phyloP scores from a whole-genome alignment of 23 tunicate species.

The Corella eumyota region DNA sequence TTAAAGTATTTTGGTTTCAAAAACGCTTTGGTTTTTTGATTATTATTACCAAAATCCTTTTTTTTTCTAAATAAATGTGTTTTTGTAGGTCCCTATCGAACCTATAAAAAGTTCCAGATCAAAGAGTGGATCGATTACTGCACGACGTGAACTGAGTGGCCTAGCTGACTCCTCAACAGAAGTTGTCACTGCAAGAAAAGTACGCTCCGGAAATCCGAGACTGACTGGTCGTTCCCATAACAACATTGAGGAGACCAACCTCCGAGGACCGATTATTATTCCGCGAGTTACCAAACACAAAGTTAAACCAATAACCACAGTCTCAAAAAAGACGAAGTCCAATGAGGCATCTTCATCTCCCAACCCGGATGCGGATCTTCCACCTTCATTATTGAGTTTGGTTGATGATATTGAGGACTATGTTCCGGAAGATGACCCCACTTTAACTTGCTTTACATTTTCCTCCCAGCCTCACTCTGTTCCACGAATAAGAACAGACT shows the following conservation, averaged over 20 bases:
- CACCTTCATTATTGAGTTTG: background rate
- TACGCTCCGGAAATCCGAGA: slow-evolving; percentile 31
- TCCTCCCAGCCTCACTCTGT: slow-evolving; percentile 44
- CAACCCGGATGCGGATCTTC: slow-evolving; percentile 8
- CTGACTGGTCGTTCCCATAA: background rate
- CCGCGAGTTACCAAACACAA: too few relatives aligned
- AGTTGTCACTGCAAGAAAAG: slow-evolving; percentile 8
- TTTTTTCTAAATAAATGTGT: too few relatives aligned
- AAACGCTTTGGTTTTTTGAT: too few relatives aligned
- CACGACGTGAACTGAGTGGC: background rate
- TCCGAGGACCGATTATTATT: too few relatives aligned
- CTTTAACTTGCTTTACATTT: slow-evolving; percentile 34
- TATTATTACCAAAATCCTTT: too few relatives aligned
- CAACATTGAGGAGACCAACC: background rate
- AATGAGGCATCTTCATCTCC: too few relatives aligned
- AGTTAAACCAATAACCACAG: too few relatives aligned
- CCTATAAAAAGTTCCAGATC: too few relatives aligned
- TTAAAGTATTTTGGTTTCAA: too few relatives aligned
- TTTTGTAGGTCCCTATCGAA: too few relatives aligned
- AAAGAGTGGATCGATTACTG: background rate
- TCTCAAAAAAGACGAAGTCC: too few relatives aligned
- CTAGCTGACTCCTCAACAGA: background rate
- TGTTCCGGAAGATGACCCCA: too few relatives aligned
- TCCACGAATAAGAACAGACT: slow-evolving; percentile 19
- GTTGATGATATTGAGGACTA: slow-evolving; percentile 9